Evolutionary conservation across 2,888 invertebrate genomes (phyloP).

Genomic region (Pammene aurita): DNA sequence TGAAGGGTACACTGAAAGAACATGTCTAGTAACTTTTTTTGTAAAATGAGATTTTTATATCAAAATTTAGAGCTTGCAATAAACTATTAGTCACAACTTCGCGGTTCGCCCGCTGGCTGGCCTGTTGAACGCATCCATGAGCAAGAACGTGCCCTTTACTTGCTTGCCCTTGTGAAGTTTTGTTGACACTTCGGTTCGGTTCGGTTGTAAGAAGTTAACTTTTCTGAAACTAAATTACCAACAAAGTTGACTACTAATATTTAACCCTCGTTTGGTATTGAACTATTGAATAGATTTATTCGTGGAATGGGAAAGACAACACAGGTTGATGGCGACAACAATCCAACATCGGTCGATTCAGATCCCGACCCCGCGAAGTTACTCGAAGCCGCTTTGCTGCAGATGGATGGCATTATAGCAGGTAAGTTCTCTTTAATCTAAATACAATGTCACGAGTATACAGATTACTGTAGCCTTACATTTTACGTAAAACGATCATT

Average conservation of each 20-base stretch:
- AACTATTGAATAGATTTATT: slow-evolving; percentile 22
- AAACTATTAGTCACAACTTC: too few species aligned
- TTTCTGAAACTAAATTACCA: slow-evolving; percentile 51
- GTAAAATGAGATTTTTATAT: too few species aligned
- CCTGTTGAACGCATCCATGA: too few species aligned
- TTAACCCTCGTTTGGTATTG: slow-evolving; percentile 15
- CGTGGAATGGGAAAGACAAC: slow-evolving; percentile 76
- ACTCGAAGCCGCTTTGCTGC: slow-evolving; percentile 92
- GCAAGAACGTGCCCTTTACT: too few species aligned
- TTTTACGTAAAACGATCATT: not conserved
- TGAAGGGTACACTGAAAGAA: too few species aligned
- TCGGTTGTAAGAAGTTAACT: slow-evolving; percentile 61
- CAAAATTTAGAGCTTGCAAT: too few species aligned
- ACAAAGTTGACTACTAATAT: slow-evolving; percentile 23
- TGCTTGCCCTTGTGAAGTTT: slow-evolving; percentile 58
- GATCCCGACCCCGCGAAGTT: slow-evolving; percentile 94
- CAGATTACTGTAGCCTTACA: not conserved
- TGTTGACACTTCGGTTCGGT: slow-evolving; percentile 60
- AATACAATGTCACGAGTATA: not conserved
- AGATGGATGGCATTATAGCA: slow-evolving; percentile 95
- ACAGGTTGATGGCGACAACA: slow-evolving; percentile 79
- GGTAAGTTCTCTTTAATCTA: slow-evolving; percentile 74
- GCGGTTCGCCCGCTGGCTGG: too few species aligned
- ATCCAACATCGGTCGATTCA: slow-evolving; percentile 70
- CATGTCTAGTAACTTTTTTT: too few species aligned